Evolutionary conservation across 2,888 invertebrate genomes (phyloP).

Genomic region (Thymelicus lineola): DNA sequence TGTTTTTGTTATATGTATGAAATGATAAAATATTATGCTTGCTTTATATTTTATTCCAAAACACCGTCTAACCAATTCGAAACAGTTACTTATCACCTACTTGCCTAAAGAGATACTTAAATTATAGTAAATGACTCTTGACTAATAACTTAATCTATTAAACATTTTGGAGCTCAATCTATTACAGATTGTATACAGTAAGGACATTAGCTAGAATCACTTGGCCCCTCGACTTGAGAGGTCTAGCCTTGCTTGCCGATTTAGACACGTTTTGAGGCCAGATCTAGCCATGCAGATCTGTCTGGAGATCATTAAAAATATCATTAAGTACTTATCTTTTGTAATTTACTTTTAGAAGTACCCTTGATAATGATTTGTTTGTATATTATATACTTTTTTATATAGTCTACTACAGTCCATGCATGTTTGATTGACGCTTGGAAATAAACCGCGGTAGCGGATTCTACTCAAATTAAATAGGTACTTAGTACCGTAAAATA

Average conservation of each 20-base stretch:
- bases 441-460: too few relatives aligned
- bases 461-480: too few relatives aligned
- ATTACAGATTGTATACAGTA: constrained; percentile 17
- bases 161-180: constrained; percentile 8
- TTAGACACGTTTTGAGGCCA: constrained; percentile 24
- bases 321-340: background rate
- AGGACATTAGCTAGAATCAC: constrained; percentile 30
- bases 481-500: too few relatives aligned
- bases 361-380: background rate
- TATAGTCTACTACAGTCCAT: too few relatives aligned
- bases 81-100: background rate
- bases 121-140: background rate
- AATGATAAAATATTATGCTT: too few relatives aligned
- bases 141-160: constrained; percentile 7
- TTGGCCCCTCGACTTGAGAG: background rate
- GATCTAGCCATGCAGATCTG: background rate
- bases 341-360: background rate
- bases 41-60: too few relatives aligned
- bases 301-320: background rate
- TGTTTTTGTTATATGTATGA: too few relatives aligned
- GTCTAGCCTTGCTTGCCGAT: constrained; percentile 23
- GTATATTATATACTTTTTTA: too few relatives aligned
- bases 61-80: background rate
- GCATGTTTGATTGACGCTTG: too few relatives aligned
- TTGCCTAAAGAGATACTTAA: background rate